Evolutionary conservation across 2,113 vertebrate species (phyloP).

Genomic region (Tympanuchus pallidicinctus): DNA sequence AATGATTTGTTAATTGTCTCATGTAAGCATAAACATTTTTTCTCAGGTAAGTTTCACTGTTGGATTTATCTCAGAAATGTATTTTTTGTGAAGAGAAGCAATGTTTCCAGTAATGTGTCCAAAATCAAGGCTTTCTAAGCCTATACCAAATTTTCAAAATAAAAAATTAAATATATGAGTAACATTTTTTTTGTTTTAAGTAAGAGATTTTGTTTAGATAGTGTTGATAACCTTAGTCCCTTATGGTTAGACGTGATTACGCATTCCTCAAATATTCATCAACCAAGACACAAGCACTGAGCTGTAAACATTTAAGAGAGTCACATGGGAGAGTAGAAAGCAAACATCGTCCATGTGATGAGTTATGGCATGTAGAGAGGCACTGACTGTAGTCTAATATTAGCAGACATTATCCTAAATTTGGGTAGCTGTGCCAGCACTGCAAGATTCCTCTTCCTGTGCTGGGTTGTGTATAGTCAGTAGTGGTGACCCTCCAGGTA

Average conservation of each 20-base stretch:
- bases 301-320: not conserved
- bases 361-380: not conserved
- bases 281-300: not conserved
- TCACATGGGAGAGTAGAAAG: not conserved
- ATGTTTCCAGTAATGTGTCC: not conserved
- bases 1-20: not conserved
- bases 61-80: not conserved
- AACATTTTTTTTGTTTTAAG: not conserved
- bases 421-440: not conserved
- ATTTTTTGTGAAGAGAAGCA: not conserved
- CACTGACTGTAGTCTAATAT: not conserved
- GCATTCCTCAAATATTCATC: not conserved
- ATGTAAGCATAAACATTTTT: not conserved
- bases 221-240: not conserved
- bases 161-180: not conserved
- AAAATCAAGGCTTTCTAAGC: not conserved
- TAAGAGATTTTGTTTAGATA: not conserved
- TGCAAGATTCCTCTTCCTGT: fast-evolving
- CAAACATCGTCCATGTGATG: not conserved
- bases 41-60: not conserved
- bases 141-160: not conserved
- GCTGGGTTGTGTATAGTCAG: not conserved
- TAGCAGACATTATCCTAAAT: not conserved
- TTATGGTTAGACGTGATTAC: not conserved
- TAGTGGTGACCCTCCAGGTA: fast-evolving